These are phyloP conservation scores for Orius laevigatus DNA, from an alignment of 1,140 invertebrate genomes.

Conservation along the genomic window DNA sequence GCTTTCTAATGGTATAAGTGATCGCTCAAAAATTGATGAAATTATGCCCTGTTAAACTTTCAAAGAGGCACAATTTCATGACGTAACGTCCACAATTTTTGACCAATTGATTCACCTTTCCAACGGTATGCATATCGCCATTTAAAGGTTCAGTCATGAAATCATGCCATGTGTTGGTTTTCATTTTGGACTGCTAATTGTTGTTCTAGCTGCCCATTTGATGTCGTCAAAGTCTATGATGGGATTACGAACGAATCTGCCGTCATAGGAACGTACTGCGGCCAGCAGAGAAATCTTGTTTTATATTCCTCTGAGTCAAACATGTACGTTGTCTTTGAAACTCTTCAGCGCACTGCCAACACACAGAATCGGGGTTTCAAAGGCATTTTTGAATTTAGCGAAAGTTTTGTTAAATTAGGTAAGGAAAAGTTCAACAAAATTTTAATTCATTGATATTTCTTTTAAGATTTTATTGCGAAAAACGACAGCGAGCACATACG, in stretches of 20 bases:
- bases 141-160: too few relatives aligned
- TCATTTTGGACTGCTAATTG: not conserved
- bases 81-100: too few relatives aligned
- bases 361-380: constrained; percentile 90
- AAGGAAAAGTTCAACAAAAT: constrained; percentile 23
- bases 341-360: constrained; percentile 71
- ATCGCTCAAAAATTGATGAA: too few relatives aligned
- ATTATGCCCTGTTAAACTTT: too few relatives aligned
- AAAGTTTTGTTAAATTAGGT: constrained; percentile 92
- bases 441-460: not conserved
- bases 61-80: too few relatives aligned
- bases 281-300: constrained; percentile 88
- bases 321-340: constrained; percentile 78
- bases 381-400: constrained; percentile 89
- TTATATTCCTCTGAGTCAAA: constrained; percentile 82
- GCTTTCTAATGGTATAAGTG: too few relatives aligned
- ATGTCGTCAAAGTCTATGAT: constrained; percentile 93
- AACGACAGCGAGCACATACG: constrained; percentile 81
- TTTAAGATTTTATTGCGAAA: constrained; percentile 82
- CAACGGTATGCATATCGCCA: too few relatives aligned
- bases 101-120: too few relatives aligned
- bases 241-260: constrained; percentile 68
- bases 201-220: constrained; percentile 84
- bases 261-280: constrained; percentile 93
- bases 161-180: too few relatives aligned